Base-by-base conservation (phyloP, 2,888 invertebrate species). In the Pherbina coryleti region DNA sequence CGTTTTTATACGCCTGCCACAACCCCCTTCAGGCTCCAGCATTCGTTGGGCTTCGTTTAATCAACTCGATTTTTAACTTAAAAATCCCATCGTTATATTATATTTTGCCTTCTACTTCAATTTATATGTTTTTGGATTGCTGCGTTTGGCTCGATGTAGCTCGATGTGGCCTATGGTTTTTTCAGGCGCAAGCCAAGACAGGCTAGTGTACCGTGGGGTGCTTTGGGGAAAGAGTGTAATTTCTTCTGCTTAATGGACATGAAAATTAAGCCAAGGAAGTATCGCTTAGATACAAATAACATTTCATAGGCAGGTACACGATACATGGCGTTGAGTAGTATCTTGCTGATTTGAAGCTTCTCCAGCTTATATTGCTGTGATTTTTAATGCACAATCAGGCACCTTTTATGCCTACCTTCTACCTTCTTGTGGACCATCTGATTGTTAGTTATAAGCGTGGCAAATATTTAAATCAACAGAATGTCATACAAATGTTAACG, bases 1-100 rank as follows among this genome's bases (percentile, higher is more conserved):
- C 86, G 85, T 82, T 85, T 83, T 81, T 79, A 81, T 49, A 49
- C 62, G 4, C 19, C 57, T 22, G 37, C 17, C 25, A 44, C 25
- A 25, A n/a, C 51, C 55, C 17, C n/a, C 60, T 57, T 37, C 9
- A 22, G 17, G 17, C 17, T 17, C 37, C 44, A 37, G 14, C 44
- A 60, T 28, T 60, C 25, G 60, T 60, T 60, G 25, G 60, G 60
- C 25, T 25, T 22, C 37, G 37, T 72, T 72, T 55, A 57, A 72
- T 72, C 72, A 57, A 57, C 72, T 72, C 72, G 57, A 60, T 37
- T 72, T 72, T 57, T 22, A 72, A 72, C 37, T 57, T 57, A 57
- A 51, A 37, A 69, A 60, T 57, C 57, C 25, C 37, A 37, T 57
- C 72, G 37, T 37, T 14, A 57, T 51, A 34, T 17, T 66, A 9